Base-by-base conservation (phyloP, 2,888 invertebrate genomes). In the Volucella zonaria region DNA sequence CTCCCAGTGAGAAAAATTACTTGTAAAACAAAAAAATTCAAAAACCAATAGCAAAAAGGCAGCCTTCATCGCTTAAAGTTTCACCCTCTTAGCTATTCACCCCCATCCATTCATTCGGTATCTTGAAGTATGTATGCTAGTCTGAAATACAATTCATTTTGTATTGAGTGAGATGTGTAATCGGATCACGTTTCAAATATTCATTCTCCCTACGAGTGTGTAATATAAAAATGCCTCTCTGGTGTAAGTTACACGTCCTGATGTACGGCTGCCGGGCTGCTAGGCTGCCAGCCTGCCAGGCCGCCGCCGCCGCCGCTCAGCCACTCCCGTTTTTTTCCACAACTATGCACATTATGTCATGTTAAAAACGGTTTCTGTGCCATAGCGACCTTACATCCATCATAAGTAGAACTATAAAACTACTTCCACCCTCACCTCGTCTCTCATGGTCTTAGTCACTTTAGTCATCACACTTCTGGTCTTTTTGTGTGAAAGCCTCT, bases 161-260 rank as follows among this genome's bases (percentile, higher is more conserved):
- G 74, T 70, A 83, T 70, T 49, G 68, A 76, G 10, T n/a, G 62
- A 82, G 71, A 81, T 81, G 67, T 77, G 68, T 81, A 85, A 64
- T 81, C 80, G 62, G 73, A 77, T 85, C 85, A 85, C 85, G 85
- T 85, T 77, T 85, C 81, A 85, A 77, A 80, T 85, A 85, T 74
- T 85, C 73, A 85, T 85, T 85, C 52, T 58, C 31, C 64, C 80
- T 58, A 73, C 70, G 81, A 73, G 81, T 76, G 68, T 77, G 81
- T 80, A 85, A 85, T 85, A 85, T 73, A 81, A 31, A 31, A 85
- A 81, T 85, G 56, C 80, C 80, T 31, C 6, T 31, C 31, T 6
- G 61, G 54, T 47, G 59, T 61, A 79, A 45, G 68, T 43, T 61
- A 58, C 68, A 76, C 76, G 76, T 82, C 70, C 78, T 78, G 67